phyloP scores from a whole-genome alignment of 2,113 vertebrate genomes.

The Myrmecophaga tridactyla region DNA sequence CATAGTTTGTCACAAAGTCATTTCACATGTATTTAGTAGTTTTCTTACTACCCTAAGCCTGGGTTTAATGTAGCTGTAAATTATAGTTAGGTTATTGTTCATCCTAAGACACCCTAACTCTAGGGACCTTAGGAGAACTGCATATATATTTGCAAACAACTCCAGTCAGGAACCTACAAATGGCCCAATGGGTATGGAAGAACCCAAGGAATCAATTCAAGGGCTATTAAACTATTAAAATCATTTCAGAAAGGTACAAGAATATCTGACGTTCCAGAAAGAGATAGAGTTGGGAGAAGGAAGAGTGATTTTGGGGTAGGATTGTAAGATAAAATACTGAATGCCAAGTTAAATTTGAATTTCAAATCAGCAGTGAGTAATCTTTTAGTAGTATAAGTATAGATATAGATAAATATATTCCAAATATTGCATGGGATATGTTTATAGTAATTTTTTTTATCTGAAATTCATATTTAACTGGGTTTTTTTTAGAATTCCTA shows the following conservation, averaged over 20 bases:
- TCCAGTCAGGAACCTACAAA: not conserved
- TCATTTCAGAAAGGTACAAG: constrained; percentile 35
- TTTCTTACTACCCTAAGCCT: not conserved
- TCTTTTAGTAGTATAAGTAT: not conserved
- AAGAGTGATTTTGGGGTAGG: not conserved
- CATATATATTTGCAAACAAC: not conserved
- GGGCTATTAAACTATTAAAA: not conserved
- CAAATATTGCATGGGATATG: not conserved
- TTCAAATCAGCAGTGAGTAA: constrained; percentile 38
- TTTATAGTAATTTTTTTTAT: not conserved
- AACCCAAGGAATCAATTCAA: not conserved
- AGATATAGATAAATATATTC: not conserved
- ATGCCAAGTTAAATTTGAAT: constrained; percentile 21
- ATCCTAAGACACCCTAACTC: not conserved
- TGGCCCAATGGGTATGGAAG: not conserved
- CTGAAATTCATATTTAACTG: constrained; percentile 16
- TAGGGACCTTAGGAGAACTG: not conserved
- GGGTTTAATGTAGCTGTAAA: constrained; percentile 26
- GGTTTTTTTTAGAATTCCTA: not conserved
- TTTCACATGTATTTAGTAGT: not conserved
- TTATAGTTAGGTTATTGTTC: not conserved
- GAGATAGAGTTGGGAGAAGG: not conserved
- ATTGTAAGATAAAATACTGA: not conserved
- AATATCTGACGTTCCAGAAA: not conserved
- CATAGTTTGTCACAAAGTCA: not conserved